Percentiles rank a stretch among this genome's conserved stretches.
phyloP scores from a whole-genome alignment of 2,797 vertebrate species.

The Sebastes hubbsi region DNA sequence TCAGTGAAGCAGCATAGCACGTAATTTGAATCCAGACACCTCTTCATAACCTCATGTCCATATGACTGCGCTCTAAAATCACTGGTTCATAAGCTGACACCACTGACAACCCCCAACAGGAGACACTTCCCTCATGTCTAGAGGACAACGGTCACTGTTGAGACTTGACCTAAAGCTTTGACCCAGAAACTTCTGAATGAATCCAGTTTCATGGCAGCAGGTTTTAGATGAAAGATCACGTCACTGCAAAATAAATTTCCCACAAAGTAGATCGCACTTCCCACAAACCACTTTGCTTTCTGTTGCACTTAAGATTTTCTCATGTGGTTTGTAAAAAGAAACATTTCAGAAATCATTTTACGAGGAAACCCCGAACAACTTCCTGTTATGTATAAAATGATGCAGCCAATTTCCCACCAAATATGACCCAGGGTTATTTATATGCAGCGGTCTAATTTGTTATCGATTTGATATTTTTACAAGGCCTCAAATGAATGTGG shows the following conservation, averaged over 20 bases:
- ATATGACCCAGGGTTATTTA: background rate
- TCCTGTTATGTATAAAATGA: constrained; percentile 13
- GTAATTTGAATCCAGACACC: constrained; percentile 56
- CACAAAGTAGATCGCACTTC: background rate
- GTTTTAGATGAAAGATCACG: background rate
- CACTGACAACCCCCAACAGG: background rate
- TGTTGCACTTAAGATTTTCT: background rate
- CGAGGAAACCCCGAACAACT: background rate
- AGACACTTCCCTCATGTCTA: constrained; percentile 7
- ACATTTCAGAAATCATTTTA: background rate
- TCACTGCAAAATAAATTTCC: background rate
- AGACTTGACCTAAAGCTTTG: background rate
- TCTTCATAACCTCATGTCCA: constrained; percentile 35
- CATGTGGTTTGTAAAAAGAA: background rate
- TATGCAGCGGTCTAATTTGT: background rate
- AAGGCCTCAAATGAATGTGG: background rate
- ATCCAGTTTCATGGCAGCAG: background rate
- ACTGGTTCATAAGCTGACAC: constrained; percentile 11
- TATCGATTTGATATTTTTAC: background rate
- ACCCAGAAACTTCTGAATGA: background rate
- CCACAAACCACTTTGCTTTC: background rate
- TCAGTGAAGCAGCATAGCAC: constrained; percentile 14
- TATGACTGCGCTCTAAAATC: constrained; percentile 31
- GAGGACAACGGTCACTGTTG: background rate
- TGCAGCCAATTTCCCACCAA: background rate